Percentiles rank a stretch among this genome's conserved stretches.
Conservation (phyloP, 2,888 invertebrate species). For the Palloptera scutellata region DNA sequence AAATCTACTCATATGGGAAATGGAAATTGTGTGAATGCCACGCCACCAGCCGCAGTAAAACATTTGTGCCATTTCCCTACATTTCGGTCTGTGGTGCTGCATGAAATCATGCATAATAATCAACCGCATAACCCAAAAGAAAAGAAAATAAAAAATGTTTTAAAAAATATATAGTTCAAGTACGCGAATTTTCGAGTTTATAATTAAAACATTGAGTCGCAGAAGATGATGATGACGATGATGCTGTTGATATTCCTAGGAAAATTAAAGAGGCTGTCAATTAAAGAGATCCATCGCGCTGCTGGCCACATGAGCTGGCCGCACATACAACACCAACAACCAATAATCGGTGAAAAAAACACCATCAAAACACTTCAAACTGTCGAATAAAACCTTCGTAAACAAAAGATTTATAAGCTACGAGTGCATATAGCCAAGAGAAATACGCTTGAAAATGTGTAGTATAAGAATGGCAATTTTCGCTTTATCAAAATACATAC, state of each 20-base stretch:
- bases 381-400: conserved; percentile 24
- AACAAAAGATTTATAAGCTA: background rate
- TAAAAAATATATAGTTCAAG: conserved; percentile 32
- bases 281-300: conserved; percentile 11
- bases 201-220: conserved; percentile 20
- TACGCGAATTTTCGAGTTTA: conserved; percentile 23
- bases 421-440: background rate
- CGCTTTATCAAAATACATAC: conserved; percentile 18
- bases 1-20: conserved; percentile 16
- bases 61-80: conserved; percentile 26
- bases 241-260: conserved; percentile 4
- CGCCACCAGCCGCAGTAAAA: background rate
- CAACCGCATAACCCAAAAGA: no score
- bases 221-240: background rate
- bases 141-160: background rate
- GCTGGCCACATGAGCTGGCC: conserved; percentile 7
- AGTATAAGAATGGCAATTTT: conserved; percentile 22
- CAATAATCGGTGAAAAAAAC: background rate
- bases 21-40: background rate
- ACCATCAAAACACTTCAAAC: conserved; percentile 14
- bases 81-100: conserved; percentile 10
- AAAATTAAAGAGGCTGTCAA: conserved; percentile 29
- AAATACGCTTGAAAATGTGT: background rate
- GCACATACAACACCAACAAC: background rate
- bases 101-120: no score